Evolutionary conservation across 2,888 invertebrate species (phyloP), one percentile per base, ranked within the genome.

Genomic region (Ormyrus nitidulus): DNA sequence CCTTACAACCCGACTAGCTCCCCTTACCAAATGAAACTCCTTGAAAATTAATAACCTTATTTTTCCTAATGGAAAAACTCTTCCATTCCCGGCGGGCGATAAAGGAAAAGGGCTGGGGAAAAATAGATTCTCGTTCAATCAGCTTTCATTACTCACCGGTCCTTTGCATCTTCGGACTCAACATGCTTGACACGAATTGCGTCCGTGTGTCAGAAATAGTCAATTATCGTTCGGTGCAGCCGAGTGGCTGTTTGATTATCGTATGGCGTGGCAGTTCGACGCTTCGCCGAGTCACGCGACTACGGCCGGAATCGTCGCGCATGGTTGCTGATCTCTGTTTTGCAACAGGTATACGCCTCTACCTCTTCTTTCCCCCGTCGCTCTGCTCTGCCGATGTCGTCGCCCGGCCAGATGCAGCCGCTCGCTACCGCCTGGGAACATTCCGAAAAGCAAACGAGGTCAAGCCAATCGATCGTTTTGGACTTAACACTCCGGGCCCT

Each of bases 101-200:
- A n/a, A n/a, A 56, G 13, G 3, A 34, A 34, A 34, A 34, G 34
- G 34, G 34, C 4, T 34, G 34, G 34, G 4, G 4, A 34, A 34
- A 34, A 34, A 34, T 34, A 34, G 3, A 34, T 34, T 34, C 34
- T 34, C 34, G 34, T 34, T 34, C 34, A 0, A 34, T 34, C 34
- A 34, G 34, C 4, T 34, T 34, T 34, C 7, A 19, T 11, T 44
- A 85, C 86, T 88, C 75, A 89, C 89, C 89, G 51, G 94, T 94
- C 84, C 97, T 94, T 92, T 97, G 96, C 93, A 97, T 96, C 91
- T 95, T 96, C 48, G 96, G 95, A 88, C 95, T 95, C 87, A 95
- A 91, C 95, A 95, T 95, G 84, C 82, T 85, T 70, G 58, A 48
- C 66, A 4, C 34, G 34, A 54, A 72, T 61, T 71, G 19, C 9